A percentile compares a stretch with the other conserved stretches of the same genome.
Evolutionary conservation across 2,797 vertebrate species (phyloP).

Genomic region (Argyrosomus regius): DNA sequence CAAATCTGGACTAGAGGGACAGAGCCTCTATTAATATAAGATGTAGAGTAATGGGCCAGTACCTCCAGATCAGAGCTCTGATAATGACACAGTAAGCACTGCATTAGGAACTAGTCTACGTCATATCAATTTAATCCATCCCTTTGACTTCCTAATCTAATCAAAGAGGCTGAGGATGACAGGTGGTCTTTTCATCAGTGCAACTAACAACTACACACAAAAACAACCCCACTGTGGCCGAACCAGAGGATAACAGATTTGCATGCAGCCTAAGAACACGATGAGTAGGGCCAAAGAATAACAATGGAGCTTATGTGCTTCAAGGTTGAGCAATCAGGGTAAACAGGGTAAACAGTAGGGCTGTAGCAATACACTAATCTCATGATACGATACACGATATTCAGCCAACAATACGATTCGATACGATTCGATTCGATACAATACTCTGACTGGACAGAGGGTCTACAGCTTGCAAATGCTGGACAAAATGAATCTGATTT

Average conservation of each 20-base stretch:
- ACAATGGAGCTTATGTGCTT: slow-evolving; percentile 68
- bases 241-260: slow-evolving; percentile 68
- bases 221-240: slow-evolving; percentile 64
- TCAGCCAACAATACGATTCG: no score
- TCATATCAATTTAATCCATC: slow-evolving; percentile 72
- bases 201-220: slow-evolving; percentile 67
- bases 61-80: slow-evolving; percentile 43
- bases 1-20: slow-evolving; percentile 11
- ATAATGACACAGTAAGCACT: slow-evolving; percentile 50
- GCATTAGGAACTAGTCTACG: slow-evolving; percentile 49
- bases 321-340: slow-evolving; percentile 53
- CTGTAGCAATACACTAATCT: no score
- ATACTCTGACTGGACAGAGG: no score
- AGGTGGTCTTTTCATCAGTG: slow-evolving; percentile 82
- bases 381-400: no score
- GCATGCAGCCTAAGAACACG: slow-evolving; percentile 68
- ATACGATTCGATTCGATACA: no score
- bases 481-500: no score
- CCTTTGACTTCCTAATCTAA: slow-evolving; percentile 76
- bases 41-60: slow-evolving; percentile 34
- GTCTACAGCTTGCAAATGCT: no score
- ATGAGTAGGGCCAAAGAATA: slow-evolving; percentile 61
- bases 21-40: slow-evolving; percentile 4
- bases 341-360: slow-evolving; percentile 1
- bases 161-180: slow-evolving; percentile 77